These are phyloP conservation scores for Elanus axillaris DNA, from an alignment of 2,113 vertebrate species.

Conservation along the genomic window DNA sequence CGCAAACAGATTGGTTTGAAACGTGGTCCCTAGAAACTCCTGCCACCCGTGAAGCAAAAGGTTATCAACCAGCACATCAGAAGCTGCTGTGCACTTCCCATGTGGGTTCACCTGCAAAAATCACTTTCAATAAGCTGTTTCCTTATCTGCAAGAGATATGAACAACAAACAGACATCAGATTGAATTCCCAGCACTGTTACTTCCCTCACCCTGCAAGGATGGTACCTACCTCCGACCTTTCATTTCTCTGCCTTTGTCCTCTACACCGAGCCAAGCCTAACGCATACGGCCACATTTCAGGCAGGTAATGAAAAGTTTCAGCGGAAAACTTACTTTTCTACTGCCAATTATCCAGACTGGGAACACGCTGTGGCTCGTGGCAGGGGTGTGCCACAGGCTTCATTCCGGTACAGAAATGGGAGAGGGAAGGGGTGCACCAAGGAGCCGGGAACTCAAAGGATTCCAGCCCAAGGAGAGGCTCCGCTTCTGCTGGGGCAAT, in stretches of 20 bases:
- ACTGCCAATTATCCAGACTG: neutral
- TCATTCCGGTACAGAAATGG: neutral
- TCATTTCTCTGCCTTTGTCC: neutral
- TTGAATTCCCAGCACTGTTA: neutral
- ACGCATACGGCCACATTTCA: neutral
- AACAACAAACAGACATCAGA: neutral
- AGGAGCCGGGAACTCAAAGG: neutral
- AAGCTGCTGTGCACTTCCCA: neutral
- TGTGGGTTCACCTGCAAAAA: neutral
- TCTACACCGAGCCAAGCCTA: neutral
- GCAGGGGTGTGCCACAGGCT: neutral
- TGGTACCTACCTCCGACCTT: neutral
- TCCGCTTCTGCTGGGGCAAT: neutral
- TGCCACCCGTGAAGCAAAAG: neutral
- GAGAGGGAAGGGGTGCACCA: neutral
- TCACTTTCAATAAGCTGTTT: neutral
- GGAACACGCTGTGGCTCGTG: rapidly evolving
- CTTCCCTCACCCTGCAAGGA: neutral
- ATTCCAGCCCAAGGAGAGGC: neutral
- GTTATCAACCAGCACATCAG: neutral
- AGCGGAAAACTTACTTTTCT: neutral
- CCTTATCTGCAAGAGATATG: neutral
- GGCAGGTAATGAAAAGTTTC: neutral
- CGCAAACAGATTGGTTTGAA: neutral
- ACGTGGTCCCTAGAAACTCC: neutral